Evolutionary conservation across 1,140 invertebrate species (phyloP).

Genomic region (Platyura marginata): DNA sequence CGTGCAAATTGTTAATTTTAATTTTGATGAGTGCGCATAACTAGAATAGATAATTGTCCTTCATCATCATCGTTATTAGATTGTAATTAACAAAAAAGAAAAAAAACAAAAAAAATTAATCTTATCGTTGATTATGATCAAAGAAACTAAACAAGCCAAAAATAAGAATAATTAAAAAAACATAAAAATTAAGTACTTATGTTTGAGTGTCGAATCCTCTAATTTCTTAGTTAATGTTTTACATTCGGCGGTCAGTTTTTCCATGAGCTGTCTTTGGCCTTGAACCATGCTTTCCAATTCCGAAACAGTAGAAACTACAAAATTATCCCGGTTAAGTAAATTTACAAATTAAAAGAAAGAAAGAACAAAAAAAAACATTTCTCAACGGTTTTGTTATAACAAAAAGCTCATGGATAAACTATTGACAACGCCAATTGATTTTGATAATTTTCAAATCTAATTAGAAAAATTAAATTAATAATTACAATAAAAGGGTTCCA

Average conservation of each 20-base stretch:
- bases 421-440: slow-evolving; percentile 23
- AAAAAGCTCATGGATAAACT: slow-evolving; percentile 39
- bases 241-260: slow-evolving; percentile 69
- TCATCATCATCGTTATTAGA: too few species aligned
- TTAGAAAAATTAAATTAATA: background rate
- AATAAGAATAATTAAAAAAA: background rate
- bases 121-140: too few species aligned
- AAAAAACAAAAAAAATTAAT: background rate
- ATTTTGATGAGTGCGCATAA: too few species aligned
- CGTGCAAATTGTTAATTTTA: too few species aligned
- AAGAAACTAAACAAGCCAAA: background rate
- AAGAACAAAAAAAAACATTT: background rate
- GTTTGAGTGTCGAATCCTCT: slow-evolving; percentile 60
- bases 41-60: too few species aligned
- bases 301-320: slow-evolving; percentile 60
- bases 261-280: slow-evolving; percentile 73
- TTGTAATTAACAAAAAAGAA: too few species aligned
- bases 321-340: slow-evolving; percentile 12
- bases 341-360: too few species aligned
- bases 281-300: slow-evolving; percentile 69
- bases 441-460: slow-evolving; percentile 4
- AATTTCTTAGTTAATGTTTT: slow-evolving; percentile 66
- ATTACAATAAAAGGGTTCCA: slow-evolving; percentile 20
- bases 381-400: background rate
- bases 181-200: slow-evolving; percentile 47